These are phyloP conservation scores for Leptatherina wallacei DNA, from an alignment of 2,797 vertebrate species.

Conservation along the genomic window DNA sequence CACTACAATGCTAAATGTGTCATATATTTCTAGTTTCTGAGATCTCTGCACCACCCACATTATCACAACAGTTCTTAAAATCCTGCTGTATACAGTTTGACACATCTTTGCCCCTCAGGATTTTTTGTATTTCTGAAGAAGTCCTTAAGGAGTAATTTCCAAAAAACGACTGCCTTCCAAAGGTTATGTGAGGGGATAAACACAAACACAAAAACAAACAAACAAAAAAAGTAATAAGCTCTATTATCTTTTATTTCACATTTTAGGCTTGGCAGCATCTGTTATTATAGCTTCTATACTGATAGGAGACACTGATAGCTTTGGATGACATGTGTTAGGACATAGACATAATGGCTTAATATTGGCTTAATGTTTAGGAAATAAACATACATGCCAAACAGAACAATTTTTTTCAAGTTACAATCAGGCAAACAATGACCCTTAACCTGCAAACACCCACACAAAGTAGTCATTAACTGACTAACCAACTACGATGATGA, in stretches of 20 bases:
- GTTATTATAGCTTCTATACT: neutral
- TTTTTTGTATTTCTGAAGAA: no score
- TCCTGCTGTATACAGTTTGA: no score
- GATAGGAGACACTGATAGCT: neutral
- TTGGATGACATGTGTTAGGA: neutral
- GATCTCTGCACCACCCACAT: no score
- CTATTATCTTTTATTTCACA: no score
- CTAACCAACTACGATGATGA: neutral
- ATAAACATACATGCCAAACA: neutral
- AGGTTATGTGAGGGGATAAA: no score
- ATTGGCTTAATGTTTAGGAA: neutral
- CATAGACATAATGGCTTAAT: neutral
- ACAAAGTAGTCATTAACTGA: conserved; percentile 8
- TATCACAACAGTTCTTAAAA: no score
- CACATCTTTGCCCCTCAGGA: no score
- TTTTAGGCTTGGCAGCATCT: neutral
- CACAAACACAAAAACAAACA: no score
- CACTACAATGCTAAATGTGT: neutral
- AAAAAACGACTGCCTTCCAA: no score
- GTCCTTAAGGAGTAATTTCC: no score
- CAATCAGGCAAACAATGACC: conserved; percentile 3
- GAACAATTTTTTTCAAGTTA: neutral
- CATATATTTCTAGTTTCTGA: no score
- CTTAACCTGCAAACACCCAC: conserved; percentile 3
- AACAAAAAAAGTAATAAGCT: no score